Percentiles rank a stretch among this genome's conserved stretches.
These are phyloP conservation scores for Brachirus orientalis DNA, from an alignment of 2,113 vertebrate species.

Conservation along the genomic window DNA sequence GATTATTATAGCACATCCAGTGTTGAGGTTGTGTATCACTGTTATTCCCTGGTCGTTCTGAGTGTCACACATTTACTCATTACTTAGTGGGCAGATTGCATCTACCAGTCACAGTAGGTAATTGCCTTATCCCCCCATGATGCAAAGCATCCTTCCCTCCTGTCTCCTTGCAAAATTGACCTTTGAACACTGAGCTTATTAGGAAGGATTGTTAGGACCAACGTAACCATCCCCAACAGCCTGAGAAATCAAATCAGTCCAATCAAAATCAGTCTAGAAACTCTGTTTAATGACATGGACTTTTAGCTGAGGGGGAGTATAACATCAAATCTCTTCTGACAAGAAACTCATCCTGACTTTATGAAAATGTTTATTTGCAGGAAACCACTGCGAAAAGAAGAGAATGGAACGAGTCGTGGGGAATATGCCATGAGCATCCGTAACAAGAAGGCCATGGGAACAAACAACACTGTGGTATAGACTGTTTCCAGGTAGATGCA, in stretches of 20 bases:
- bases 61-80: constrained; percentile 55
- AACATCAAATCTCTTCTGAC: constrained; percentile 22
- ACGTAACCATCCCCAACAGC: constrained; percentile 47
- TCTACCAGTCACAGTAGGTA: constrained; percentile 57
- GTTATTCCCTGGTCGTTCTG: constrained; percentile 57
- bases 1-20: constrained; percentile 18
- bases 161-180: constrained; percentile 67
- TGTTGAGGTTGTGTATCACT: constrained; percentile 44
- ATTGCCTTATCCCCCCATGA: constrained; percentile 62
- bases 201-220: constrained; percentile 62
- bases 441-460: constrained; percentile 88
- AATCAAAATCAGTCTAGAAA: constrained; percentile 59
- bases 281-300: constrained; percentile 62
- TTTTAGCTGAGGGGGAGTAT: constrained; percentile 27
- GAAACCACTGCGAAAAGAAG: constrained; percentile 97
- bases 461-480: constrained; percentile 91
- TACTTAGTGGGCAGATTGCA: constrained; percentile 54
- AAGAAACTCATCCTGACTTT: constrained; percentile 35
- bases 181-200: constrained; percentile 74
- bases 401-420: constrained; percentile 92
- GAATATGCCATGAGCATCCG: constrained; percentile 98
- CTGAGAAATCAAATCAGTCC: constrained; percentile 64
- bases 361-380: constrained; percentile 73
- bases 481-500: constrained; percentile 48
- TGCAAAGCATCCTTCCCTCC: constrained; percentile 59